These are phyloP conservation scores for Heterocephalus glaber DNA, from an alignment of 2,113 vertebrate genomes.

Conservation along the genomic window DNA sequence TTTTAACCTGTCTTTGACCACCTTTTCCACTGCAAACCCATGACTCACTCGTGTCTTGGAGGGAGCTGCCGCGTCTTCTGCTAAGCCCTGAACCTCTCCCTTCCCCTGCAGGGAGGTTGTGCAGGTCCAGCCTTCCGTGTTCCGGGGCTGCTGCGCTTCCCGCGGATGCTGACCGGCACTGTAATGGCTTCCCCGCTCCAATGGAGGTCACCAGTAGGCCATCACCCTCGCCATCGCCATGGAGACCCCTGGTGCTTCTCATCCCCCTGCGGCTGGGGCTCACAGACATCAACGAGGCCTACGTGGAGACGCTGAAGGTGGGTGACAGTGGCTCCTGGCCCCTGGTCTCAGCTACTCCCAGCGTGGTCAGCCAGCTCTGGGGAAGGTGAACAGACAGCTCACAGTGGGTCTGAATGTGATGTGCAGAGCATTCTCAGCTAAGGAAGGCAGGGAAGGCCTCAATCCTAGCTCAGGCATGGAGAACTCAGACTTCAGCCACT, in stretches of 20 bases:
- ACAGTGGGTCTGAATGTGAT: neutral
- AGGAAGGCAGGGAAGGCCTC: neutral
- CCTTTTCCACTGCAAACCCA: neutral
- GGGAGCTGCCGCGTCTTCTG: neutral
- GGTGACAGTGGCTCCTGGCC: neutral
- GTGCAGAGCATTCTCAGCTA: neutral
- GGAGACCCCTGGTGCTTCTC: conserved; percentile 96
- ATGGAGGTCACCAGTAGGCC: conserved; percentile 84
- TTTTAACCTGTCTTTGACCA: neutral
- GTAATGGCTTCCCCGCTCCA: conserved; percentile 87
- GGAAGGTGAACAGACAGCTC: too few species aligned
- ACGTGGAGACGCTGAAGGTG: conserved; percentile 98
- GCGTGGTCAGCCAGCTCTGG: neutral
- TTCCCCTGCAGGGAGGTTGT: conserved; percentile 89
- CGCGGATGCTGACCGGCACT: conserved; percentile 82
- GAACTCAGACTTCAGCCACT: neutral
- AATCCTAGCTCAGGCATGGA: neutral
- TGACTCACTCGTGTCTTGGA: rapidly evolving
- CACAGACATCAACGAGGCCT: conserved; percentile 97
- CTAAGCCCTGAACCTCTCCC: neutral
- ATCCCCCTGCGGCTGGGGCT: conserved; percentile 97
- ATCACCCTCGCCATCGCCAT: conserved; percentile 78
- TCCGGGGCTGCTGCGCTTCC: conserved; percentile 83
- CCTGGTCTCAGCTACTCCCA: neutral
- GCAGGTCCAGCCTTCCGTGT: conserved; percentile 86